These are phyloP conservation scores for Adela reaumurella DNA, from an alignment of 2,888 invertebrate species.

Conservation along the genomic window DNA sequence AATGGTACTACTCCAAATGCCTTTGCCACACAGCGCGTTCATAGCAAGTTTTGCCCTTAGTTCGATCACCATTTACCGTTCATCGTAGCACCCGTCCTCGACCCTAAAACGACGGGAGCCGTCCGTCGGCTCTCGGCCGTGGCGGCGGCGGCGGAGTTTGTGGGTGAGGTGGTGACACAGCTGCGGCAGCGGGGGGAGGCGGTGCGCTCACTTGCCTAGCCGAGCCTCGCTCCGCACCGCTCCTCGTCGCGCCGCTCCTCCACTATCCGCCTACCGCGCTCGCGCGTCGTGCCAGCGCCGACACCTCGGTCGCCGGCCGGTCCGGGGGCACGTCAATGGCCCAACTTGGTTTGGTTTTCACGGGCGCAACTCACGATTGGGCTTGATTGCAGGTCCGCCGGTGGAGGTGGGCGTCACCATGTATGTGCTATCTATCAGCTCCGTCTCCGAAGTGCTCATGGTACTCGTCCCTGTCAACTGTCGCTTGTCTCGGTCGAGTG, in stretches of 20 bases:
- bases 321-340: slow-evolving; percentile 35
- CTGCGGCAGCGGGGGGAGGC: too few species aligned
- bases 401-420: slow-evolving; percentile 98
- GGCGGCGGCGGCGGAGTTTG: slow-evolving; percentile 5
- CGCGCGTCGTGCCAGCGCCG: slow-evolving; percentile 8
- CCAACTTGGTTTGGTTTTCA: slow-evolving; percentile 43
- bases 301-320: slow-evolving; percentile 13
- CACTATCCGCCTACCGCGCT: too few species aligned
- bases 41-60: slow-evolving; percentile 45
- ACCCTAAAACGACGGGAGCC: too few species aligned
- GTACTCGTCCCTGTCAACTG: slow-evolving; percentile 63
- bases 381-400: slow-evolving; percentile 84
- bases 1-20: slow-evolving; percentile 56
- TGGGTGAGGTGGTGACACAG: slow-evolving; percentile 1
- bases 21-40: slow-evolving; percentile 46
- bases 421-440: slow-evolving; percentile 97
- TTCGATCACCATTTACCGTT: slow-evolving; percentile 49
- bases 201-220: too few species aligned
- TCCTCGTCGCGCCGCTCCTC: slow-evolving; percentile 21
- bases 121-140: slow-evolving; percentile 1
- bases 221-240: slow-evolving; percentile 19
- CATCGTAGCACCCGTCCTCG: slow-evolving; percentile 52
- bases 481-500: slow-evolving; percentile 47
- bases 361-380: slow-evolving; percentile 46
- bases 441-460: slow-evolving; percentile 98